A percentile compares a stretch with the other conserved stretches of the same genome.
Conservation (phyloP, 2,797 vertebrate genomes). For the Loriculus beryllinus region DNA sequence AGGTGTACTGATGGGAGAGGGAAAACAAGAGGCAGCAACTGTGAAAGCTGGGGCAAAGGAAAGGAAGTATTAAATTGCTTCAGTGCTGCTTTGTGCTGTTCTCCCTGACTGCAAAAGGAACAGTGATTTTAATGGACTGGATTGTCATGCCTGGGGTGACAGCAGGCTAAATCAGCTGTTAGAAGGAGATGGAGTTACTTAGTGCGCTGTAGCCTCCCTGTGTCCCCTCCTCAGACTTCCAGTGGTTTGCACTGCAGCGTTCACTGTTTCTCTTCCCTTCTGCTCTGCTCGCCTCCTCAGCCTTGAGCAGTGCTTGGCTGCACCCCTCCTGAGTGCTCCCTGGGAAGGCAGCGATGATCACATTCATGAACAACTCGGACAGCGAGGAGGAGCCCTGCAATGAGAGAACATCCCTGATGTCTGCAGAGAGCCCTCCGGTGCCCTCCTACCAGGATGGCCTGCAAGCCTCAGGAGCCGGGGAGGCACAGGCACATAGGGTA, state of each 20-base stretch:
- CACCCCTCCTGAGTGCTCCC: not conserved
- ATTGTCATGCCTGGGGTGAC: not conserved
- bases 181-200: not conserved
- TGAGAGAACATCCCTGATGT: conserved; percentile 91
- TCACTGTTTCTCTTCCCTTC: not conserved
- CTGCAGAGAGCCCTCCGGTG: conserved; percentile 79
- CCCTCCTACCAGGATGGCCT: conserved; percentile 79
- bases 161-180: not conserved
- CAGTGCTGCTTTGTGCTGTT: not conserved
- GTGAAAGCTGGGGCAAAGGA: not conserved
- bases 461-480: conserved; percentile 46
- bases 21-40: not conserved
- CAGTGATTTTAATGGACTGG: not conserved
- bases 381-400: conserved; percentile 91
- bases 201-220: not conserved
- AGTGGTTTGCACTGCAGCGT: not conserved
- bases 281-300: not conserved
- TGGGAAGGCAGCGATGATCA: conserved; percentile 54
- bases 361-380: conserved; percentile 87
- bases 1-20: not conserved
- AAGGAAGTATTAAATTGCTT: not conserved
- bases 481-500: conserved; percentile 73
- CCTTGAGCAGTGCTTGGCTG: not conserved
- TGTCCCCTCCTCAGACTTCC: not conserved
- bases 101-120: not conserved